Evolutionary conservation across 1,140 invertebrate genomes (phyloP).

Genomic region (Acromyrmex heyeri): DNA sequence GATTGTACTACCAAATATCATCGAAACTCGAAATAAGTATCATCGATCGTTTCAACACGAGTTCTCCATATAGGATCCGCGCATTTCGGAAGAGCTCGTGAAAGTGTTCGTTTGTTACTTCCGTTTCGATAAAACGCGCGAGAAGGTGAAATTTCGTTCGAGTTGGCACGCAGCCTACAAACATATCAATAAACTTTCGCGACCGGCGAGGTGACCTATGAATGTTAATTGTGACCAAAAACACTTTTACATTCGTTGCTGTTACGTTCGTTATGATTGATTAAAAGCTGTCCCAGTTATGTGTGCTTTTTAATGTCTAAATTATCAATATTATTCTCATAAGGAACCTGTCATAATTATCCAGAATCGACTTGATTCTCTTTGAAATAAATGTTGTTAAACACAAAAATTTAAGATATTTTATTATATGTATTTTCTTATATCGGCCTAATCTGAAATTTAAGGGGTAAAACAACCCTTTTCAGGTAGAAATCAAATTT

Average conservation of each 20-base stretch:
- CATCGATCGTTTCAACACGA: not conserved
- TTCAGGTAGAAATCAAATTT: no score
- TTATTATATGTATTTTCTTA: no score
- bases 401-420: no score
- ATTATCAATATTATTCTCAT: slow-evolving; percentile 25
- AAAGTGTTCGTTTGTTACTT: slow-evolving; percentile 62
- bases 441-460: no score
- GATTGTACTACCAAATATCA: slow-evolving; percentile 51
- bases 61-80: not conserved
- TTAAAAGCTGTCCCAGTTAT: slow-evolving; percentile 56
- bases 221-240: slow-evolving; percentile 68
- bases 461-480: no score
- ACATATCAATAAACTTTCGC: slow-evolving; percentile 67
- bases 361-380: no score
- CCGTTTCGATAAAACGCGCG: slow-evolving; percentile 43
- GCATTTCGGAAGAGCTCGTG: slow-evolving; percentile 63
- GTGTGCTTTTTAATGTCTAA: not conserved
- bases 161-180: slow-evolving; percentile 55
- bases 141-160: slow-evolving; percentile 68
- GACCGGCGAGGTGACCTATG: not conserved
- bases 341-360: no score
- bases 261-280: not conserved
- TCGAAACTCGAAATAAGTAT: slow-evolving; percentile 28
- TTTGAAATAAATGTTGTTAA: no score
- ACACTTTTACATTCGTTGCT: slow-evolving; percentile 71